phyloP scores from a whole-genome alignment of 1,140 invertebrate species.

The Papilio polyxenes region DNA sequence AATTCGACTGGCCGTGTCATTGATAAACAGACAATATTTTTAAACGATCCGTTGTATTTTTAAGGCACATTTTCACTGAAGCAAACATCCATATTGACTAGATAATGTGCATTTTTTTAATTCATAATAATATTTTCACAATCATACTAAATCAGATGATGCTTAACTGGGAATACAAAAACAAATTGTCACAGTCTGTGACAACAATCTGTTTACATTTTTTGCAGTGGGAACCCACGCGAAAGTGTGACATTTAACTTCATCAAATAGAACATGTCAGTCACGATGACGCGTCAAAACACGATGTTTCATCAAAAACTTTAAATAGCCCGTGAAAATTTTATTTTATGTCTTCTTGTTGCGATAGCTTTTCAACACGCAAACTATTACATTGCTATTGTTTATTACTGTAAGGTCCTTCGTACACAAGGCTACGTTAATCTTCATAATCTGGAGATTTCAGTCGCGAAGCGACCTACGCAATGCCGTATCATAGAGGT shows the following conservation, averaged over 20 bases:
- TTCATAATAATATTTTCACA: not conserved
- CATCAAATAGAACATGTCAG: not conserved
- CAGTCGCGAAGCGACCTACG: too few relatives aligned
- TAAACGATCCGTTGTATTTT: not conserved
- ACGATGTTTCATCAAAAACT: not conserved
- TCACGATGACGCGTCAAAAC: constrained; percentile 14
- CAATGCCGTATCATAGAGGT: too few relatives aligned
- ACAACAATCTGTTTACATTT: not conserved
- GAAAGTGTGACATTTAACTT: not conserved
- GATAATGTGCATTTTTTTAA: not conserved
- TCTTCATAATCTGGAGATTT: too few relatives aligned
- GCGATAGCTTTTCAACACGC: not conserved
- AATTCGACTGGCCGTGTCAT: constrained; percentile 20
- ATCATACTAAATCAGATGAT: not conserved
- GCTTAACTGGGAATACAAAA: not conserved
- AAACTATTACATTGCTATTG: not conserved
- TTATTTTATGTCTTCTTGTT: not conserved
- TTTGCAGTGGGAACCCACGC: not conserved
- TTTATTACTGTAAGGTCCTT: not conserved
- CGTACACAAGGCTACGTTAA: too few relatives aligned
- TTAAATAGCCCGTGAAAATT: not conserved
- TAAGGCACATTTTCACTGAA: not conserved
- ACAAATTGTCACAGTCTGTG: not conserved
- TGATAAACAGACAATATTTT: constrained; percentile 11
- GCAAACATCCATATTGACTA: not conserved